Evolutionary conservation across 2,797 vertebrate species (phyloP).

Genomic region (Galago senegalensis): DNA sequence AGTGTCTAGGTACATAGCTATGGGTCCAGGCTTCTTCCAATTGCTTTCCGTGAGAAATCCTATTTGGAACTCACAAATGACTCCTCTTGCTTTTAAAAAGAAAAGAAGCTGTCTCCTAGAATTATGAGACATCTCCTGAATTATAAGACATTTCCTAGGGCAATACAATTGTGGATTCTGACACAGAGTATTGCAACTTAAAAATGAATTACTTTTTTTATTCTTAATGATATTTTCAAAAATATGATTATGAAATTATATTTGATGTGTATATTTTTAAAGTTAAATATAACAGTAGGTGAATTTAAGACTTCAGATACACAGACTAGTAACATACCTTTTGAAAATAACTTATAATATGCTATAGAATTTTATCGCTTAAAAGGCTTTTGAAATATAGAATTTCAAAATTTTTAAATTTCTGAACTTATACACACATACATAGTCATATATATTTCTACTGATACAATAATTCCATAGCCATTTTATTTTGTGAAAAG

Average conservation of each 20-base stretch:
- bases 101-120: background rate
- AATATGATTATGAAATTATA: conserved; percentile 16
- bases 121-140: background rate
- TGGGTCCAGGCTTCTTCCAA: background rate
- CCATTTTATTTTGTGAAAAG: conserved; percentile 4
- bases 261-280: conserved; percentile 59
- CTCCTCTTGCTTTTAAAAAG: conserved; percentile 49
- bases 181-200: background rate
- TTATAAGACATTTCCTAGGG: background rate
- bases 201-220: conserved; percentile 24
- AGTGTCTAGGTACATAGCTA: background rate
- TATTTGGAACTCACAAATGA: conserved; percentile 15
- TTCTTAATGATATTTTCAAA: conserved; percentile 51
- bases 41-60: background rate
- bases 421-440: conserved; percentile 53
- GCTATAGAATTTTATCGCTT: conserved; percentile 33
- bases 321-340: background rate
- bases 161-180: conserved; percentile 25
- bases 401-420: conserved; percentile 60
- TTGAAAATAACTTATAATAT: conserved; percentile 49
- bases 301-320: conserved; percentile 26
- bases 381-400: background rate
- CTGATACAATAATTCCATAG: background rate
- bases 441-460: background rate
- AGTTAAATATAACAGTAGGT: conserved; percentile 59